Evolutionary conservation across 2,888 invertebrate species (phyloP), one percentile per base, ranked within the genome.

Genomic region (Amblyjoppa fuscipennis): DNA sequence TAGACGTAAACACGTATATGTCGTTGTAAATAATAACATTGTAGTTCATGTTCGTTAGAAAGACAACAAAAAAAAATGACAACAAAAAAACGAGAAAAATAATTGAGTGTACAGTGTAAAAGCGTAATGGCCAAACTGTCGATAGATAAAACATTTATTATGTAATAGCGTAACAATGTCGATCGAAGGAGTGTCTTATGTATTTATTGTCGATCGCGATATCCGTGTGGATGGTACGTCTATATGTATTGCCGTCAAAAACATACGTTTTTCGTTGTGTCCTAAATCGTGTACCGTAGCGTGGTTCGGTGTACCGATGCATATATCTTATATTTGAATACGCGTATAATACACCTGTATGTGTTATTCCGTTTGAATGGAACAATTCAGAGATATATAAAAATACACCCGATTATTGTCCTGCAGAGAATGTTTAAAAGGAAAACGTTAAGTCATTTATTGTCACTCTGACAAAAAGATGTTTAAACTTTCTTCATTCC

Each of bases 11-110:
- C 64, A 82, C 79, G 73, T 80, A 77, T 85, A 45, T 83, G 74
- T 85, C 87, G 87, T 85, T 85, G 87, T 87, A 87, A 87, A 87
- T 87, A 87, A 83, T 79, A 79, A 82, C 85, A 85, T 85, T 71
- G 82, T 82, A 85, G 81, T 85, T 71, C 76, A 85, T 84, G 82
- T 84, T 80, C 73, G 82, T 87, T 84, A 86, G 86, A 84, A 16
- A 71, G 34, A 0, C 20, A 76, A 70, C 38, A 28, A 74, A 31
- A 73, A 25, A 66, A 45, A 71, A 74, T 68, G 53, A 13, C 20
- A 56, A 16, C 1, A 81, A 56, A 31, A 20, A 51, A 53, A 41
- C 13, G 25, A 70, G 49, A 20, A 76, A 64, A 71, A 74, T 76
- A 70, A 80, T 75, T 86, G 78, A 84, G 78, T 84, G 86, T 81